Percentiles rank a stretch among this genome's conserved stretches.
These are phyloP conservation scores for Psittacula derbiana DNA, from an alignment of 2,797 vertebrate genomes.

Conservation along the genomic window DNA sequence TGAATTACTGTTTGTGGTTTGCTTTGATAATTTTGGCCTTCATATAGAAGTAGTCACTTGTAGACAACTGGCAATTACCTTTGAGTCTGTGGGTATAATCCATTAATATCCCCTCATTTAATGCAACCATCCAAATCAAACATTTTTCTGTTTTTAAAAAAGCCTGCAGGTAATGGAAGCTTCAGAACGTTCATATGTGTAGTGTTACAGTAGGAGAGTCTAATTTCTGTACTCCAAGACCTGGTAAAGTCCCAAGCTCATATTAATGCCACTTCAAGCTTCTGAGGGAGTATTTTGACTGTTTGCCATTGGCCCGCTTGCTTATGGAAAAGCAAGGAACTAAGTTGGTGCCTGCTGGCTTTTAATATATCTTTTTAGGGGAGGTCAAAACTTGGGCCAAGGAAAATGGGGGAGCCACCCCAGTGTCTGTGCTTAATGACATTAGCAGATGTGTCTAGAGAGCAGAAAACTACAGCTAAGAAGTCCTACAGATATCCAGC, in stretches of 20 bases:
- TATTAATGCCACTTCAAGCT: slow-evolving; percentile 42
- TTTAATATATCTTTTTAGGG: slow-evolving; percentile 16
- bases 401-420: slow-evolving; percentile 43
- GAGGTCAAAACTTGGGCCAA: slow-evolving; percentile 43
- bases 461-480: neutral
- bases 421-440: slow-evolving; percentile 7
- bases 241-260: slow-evolving; percentile 32
- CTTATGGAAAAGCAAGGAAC: slow-evolving; percentile 39
- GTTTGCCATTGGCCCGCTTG: slow-evolving; percentile 28
- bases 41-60: slow-evolving; percentile 13
- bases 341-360: slow-evolving; percentile 4
- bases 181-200: slow-evolving; percentile 13
- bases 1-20: slow-evolving; percentile 51
- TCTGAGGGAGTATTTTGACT: slow-evolving; percentile 51
- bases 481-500: neutral
- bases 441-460: slow-evolving; percentile 24
- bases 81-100: slow-evolving; percentile 35
- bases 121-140: slow-evolving; percentile 63
- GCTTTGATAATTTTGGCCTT: slow-evolving; percentile 58
- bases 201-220: slow-evolving; percentile 17
- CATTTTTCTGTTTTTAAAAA: slow-evolving; percentile 43
- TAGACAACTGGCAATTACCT: slow-evolving; percentile 50
- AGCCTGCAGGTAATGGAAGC: slow-evolving; percentile 49
- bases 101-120: slow-evolving; percentile 47
- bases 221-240: slow-evolving; percentile 24